phyloP scores from a whole-genome alignment of 2,888 invertebrate genomes.

The Bimastos eiseni region DNA sequence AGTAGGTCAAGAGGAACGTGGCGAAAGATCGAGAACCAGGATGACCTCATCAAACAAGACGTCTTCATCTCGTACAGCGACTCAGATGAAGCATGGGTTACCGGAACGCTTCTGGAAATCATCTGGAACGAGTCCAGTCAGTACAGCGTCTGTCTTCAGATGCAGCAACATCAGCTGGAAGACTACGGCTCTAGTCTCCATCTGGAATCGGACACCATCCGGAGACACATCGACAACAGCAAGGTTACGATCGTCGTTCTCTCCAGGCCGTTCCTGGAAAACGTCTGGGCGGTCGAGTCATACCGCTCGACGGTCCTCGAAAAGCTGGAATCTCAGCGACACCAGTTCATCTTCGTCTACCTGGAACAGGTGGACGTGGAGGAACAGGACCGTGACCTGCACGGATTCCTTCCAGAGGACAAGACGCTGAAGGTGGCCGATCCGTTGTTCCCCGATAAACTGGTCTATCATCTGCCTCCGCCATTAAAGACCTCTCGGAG shows the following conservation, averaged over 20 bases:
- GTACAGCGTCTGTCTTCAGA: slow-evolving; percentile 32
- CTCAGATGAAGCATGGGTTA: slow-evolving; percentile 32
- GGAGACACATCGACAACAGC: slow-evolving; percentile 23
- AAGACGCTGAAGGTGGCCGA: slow-evolving; percentile 21
- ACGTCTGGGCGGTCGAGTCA: slow-evolving; percentile 18
- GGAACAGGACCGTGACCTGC: background rate
- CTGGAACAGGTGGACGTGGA: slow-evolving; percentile 20
- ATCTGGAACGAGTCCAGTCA: slow-evolving; percentile 29
- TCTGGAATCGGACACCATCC: background rate
- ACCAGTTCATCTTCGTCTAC: slow-evolving; percentile 34
- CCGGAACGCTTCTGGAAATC: slow-evolving; percentile 30
- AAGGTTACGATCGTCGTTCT: slow-evolving; percentile 32
- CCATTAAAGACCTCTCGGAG: background rate
- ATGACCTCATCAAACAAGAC: slow-evolving; percentile 24
- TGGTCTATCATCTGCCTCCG: background rate
- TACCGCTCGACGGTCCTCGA: slow-evolving; percentile 22
- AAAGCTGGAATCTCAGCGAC: slow-evolving; percentile 31
- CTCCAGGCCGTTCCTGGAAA: slow-evolving; percentile 27
- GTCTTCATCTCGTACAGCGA: slow-evolving; percentile 36
- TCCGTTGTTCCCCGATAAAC: slow-evolving; percentile 16
- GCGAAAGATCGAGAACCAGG: background rate
- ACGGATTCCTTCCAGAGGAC: background rate
- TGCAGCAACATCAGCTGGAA: slow-evolving; percentile 27
- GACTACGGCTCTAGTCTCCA: background rate
- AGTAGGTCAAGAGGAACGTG: background rate